phyloP scores from a whole-genome alignment of 2,888 invertebrate genomes.

The Parapristionchus giblindavisi region DNA sequence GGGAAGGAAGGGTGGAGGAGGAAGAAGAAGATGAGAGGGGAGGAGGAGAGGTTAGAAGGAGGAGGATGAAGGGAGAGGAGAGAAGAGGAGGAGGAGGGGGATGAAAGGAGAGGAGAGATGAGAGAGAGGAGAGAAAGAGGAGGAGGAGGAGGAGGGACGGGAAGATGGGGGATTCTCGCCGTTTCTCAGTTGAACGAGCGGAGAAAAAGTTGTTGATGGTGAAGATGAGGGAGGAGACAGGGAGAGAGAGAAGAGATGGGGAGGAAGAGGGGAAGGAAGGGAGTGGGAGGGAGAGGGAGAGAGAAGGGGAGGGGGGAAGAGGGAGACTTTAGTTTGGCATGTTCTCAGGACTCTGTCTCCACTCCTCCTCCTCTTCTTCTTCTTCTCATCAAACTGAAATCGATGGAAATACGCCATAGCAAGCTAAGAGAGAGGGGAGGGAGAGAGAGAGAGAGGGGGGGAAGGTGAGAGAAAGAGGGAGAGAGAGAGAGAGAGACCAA shows the following conservation, averaged over 20 bases:
- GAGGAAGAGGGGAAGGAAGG: background rate
- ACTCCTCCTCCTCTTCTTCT: background rate
- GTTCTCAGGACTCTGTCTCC: background rate
- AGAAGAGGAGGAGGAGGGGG: background rate
- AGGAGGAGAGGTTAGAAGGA: background rate
- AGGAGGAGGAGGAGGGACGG: conserved; percentile 13
- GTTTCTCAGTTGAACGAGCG: too few relatives aligned
- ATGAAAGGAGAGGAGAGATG: background rate
- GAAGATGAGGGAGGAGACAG: background rate
- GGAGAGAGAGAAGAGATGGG: background rate
- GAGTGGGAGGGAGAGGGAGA: background rate
- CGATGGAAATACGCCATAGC: background rate
- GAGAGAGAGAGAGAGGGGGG: background rate
- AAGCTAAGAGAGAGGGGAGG: background rate
- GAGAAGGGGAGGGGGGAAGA: background rate
- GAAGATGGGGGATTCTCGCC: background rate
- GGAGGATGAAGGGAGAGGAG: background rate
- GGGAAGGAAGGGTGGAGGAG: too few relatives aligned
- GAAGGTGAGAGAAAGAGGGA: conserved; percentile 1
- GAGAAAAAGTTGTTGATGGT: too few relatives aligned
- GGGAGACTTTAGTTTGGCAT: background rate
- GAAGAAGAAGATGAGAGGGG: background rate
- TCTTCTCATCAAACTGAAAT: background rate
- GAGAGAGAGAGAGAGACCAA: conserved; percentile 10
- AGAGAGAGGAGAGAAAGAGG: background rate